Evolutionary conservation across 2,113 vertebrate genomes (phyloP), one percentile per base, ranked within the genome.

Genomic region (Asarcornis scutulata): DNA sequence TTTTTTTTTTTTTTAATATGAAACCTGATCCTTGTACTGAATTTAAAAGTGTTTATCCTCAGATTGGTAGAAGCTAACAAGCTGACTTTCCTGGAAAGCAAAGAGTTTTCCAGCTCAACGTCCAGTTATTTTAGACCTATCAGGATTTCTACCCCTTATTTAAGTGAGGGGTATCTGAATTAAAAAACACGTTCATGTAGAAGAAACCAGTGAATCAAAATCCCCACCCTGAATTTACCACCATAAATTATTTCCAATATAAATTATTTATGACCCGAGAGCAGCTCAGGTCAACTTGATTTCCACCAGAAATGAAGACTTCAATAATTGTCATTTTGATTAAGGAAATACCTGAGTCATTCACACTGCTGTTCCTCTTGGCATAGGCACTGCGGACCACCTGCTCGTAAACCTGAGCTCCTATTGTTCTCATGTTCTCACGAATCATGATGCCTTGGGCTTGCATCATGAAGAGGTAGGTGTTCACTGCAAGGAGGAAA

Each of bases 391-490:
- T 98, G 67, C 99, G 98, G 80, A 99, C 98, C 97, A 99, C 98
- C 97, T 99, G 99, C 98, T 99, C 99, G 3, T 99, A 98, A 76
- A 99, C 98, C 97, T 99, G 99, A 44, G 98, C 99, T 11, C 99
- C 99, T 5, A 99, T 99, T 17, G 98, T 99, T 75, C 98, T 97
- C 97, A 99, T 98, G 88, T 99, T 99, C 97, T 99, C 98, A 81
- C 98, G 98, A 95, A 99, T 98, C 97, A 99, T 98, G 96, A 99
- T 99, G 95, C 99, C 98, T 79, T 98, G 98, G 81, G 99, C 99
- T 97, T 99, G 99, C 98, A 99, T 99, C 99, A 99, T 99, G 98
- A 99, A 99, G 98, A 99, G 97, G 98, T 99, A 99, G 97, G 99
- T 99, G 96, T 99, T 99, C 97, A 99, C 99, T 99, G 98, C 27